These are phyloP conservation scores for Ypsolopha sequella DNA, from an alignment of 2,888 invertebrate species.

Conservation along the genomic window DNA sequence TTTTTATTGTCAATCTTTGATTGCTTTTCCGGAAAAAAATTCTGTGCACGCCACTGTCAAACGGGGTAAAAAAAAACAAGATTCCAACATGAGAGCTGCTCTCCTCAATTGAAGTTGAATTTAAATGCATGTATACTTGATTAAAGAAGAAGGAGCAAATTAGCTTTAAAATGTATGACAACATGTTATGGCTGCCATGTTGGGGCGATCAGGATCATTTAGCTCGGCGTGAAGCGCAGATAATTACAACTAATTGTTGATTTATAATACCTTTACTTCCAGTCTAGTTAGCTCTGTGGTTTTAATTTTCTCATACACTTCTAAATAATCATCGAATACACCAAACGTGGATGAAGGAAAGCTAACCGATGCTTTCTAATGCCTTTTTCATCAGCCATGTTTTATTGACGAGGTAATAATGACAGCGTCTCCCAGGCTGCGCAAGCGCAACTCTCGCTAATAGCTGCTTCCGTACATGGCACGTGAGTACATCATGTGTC, in stretches of 20 bases:
- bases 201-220: background rate
- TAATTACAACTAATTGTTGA: slow-evolving; percentile 12
- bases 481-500: slow-evolving; percentile 18
- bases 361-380: slow-evolving; percentile 2
- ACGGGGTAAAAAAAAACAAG: too few species aligned
- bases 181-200: background rate
- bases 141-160: background rate
- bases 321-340: slow-evolving; percentile 1
- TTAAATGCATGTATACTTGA: background rate
- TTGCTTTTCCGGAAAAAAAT: too few species aligned
- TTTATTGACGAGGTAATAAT: slow-evolving; percentile 8
- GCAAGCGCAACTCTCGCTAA: background rate
- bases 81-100: too few species aligned
- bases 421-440: background rate
- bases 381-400: slow-evolving; percentile 6
- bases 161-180: background rate
- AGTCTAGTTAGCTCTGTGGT: background rate
- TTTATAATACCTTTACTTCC: slow-evolving; percentile 5
- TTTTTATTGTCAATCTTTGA: too few species aligned
- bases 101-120: too few species aligned
- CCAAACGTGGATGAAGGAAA: background rate
- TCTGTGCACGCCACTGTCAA: too few species aligned
- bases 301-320: background rate
- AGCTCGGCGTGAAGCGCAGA: background rate
- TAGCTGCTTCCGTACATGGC: slow-evolving; percentile 21